Base-by-base conservation (phyloP, 2,888 invertebrate genomes). In the Caenorhabditis parvicauda region DNA sequence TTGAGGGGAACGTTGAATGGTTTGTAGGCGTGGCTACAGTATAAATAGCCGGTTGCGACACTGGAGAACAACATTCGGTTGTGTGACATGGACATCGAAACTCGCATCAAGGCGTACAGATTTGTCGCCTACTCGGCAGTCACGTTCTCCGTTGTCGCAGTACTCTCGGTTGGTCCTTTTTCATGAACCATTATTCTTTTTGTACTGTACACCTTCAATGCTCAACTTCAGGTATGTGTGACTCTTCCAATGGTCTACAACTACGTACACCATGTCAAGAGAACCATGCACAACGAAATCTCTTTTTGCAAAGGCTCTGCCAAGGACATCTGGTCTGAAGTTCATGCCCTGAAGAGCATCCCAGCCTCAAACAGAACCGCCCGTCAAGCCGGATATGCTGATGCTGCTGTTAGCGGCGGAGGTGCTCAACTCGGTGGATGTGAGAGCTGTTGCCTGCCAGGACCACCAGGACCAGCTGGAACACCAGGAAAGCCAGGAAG, bases 181-280 rank as follows among this genome's bases (percentile, higher is more conserved):
- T n/a, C n/a, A n/a, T n/a, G n/a, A n/a, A n/a, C n/a, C n/a, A n/a
- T n/a, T n/a, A n/a, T n/a, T n/a, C n/a, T n/a, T n/a, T 39, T 39
- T 39, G 7, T 2, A 0, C 0, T 22, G n/a, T 22, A 22, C n/a
- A 39, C 22, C n/a, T n/a, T n/a, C n/a, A n/a, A n/a, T n/a, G n/a
- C n/a, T n/a, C n/a, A n/a, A n/a, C n/a, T n/a, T n/a, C 37, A 57
- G 54, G 65, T 66, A 27, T 68, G 68, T 42, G 65, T 68, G 24
- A 75, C 78, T 14, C 67, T 78, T 29, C 78, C 78, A 6, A 77
- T 77, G 78, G 78, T 77, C 21, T 79, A 77, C 75, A 77, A 77
- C 70, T 78, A 78, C 61, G 78, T 78, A 28, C 72, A 73, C 48
- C 71, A 76, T 43, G 78, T 78, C 27, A 72, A 74, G 52, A 58